Conservation (phyloP, 2,113 vertebrate genomes). For the Astur gentilis region DNA sequence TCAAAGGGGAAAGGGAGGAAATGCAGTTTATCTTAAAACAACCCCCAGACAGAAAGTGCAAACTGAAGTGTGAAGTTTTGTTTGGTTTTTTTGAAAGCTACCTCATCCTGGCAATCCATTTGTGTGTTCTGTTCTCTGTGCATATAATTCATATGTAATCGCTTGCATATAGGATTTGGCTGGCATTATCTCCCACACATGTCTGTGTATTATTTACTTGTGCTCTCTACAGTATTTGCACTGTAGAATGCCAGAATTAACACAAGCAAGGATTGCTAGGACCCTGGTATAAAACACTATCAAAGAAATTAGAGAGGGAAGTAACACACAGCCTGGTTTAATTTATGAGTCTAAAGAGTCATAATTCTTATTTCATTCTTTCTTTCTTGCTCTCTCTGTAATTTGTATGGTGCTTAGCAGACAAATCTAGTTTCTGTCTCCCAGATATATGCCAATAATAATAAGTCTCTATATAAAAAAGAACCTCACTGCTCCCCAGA, state of each 20-base stretch:
- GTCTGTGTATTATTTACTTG: background rate
- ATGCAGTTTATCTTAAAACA: background rate
- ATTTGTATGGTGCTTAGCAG: background rate
- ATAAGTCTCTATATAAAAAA: background rate
- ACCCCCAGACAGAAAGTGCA: background rate
- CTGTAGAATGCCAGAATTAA: background rate
- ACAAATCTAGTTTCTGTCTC: background rate
- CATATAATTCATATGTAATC: background rate
- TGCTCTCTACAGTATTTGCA: background rate
- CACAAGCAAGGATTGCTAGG: background rate
- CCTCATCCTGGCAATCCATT: background rate
- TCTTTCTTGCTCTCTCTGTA: background rate
- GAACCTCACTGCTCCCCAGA: background rate
- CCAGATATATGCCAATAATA: background rate
- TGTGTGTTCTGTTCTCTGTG: background rate
- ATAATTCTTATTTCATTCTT: background rate
- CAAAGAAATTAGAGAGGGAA: background rate
- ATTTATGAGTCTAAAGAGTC: background rate
- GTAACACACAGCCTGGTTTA: background rate
- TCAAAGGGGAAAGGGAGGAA: background rate
- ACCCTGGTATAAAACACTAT: background rate
- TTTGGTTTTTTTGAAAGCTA: background rate
- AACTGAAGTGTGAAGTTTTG: background rate
- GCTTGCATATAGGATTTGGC: background rate
- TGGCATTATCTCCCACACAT: background rate